Evolutionary conservation across 2,113 vertebrate species (phyloP).

Genomic region (Mobula hypostoma): DNA sequence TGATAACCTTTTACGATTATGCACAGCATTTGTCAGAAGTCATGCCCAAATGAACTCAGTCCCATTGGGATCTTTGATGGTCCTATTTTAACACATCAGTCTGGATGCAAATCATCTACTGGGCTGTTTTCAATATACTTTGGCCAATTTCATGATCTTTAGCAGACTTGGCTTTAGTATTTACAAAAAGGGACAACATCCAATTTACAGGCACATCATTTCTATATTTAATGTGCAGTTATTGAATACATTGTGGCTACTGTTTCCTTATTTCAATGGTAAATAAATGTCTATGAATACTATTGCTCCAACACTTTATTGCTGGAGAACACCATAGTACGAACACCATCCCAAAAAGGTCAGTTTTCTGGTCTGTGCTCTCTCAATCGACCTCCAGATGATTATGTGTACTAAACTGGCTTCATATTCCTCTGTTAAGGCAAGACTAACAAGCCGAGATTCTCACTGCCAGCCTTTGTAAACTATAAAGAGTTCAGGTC

Average conservation of each 20-base stretch:
- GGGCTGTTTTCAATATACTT: too few species aligned
- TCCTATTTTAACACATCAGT: too few species aligned
- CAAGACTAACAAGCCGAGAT: background rate
- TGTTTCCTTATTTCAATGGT: too few species aligned
- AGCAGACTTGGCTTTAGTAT: too few species aligned
- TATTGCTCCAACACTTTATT: background rate
- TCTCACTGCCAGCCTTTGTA: background rate
- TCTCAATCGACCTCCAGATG: background rate
- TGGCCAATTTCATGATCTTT: too few species aligned
- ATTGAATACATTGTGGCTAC: background rate
- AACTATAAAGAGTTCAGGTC: background rate
- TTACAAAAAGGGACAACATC: too few species aligned
- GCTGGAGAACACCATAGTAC: background rate
- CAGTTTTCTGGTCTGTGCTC: background rate
- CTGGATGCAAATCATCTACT: too few species aligned
- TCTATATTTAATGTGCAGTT: background rate
- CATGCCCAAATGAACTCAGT: too few species aligned
- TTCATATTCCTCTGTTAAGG: background rate
- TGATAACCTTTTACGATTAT: too few species aligned
- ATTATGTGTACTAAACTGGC: background rate
- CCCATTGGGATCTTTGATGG: too few species aligned
- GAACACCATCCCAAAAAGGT: background rate
- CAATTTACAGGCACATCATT: background rate
- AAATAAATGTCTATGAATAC: background rate
- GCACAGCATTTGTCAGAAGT: too few species aligned